Evolutionary conservation across 1,140 invertebrate genomes (phyloP), one percentile per base, ranked within the genome.

Genomic region (Drosophila ogumai): DNA sequence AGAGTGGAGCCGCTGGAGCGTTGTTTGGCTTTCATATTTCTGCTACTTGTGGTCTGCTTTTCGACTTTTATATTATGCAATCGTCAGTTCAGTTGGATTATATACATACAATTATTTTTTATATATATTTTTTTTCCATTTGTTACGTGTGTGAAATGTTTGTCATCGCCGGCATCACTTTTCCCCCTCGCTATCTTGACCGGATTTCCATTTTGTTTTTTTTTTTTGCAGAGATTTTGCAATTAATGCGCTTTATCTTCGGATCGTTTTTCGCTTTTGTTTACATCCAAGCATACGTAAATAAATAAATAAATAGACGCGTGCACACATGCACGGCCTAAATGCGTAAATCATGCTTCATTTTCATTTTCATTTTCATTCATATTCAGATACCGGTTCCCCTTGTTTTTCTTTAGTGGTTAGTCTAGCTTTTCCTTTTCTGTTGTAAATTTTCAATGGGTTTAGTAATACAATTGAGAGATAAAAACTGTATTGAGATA

Each of bases 171-270:
- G 60, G 60, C 61, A 61, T 64, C 61, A 64, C 38, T 25, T 72
- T 57, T 71, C 22, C 31, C 32, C n/a, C 56, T 40, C 40, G 38
- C 38, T 43, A 57, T 40, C 44, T 66, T 34, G 31, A 60, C 47
- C 47, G 47, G 19, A 32, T 36, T 57, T 41, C 22, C 22, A 25
- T 58, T 43, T 28, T 19, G 2, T 44, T 40, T 25, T 19, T 54
- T 68, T 54, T 57, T 47, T 56, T 50, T 41, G 36, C 50, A 38
- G 44, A 74, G 61, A 60, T 44, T 44, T 61, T 88, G 73, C 84
- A 87, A 82, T 80, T 82, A 82, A 80, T 88, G 82, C 84, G 75
- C 59, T 88, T 82, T 82, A 76, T 82, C 82, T 76, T 71, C 44
- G 52, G 73, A 63, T 61, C 58, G 52, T 52, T 67, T 79, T 54